A percentile compares a stretch with the other conserved stretches of the same genome.
Conservation (phyloP, 2,888 invertebrate genomes). For the Macropis europaea region DNA sequence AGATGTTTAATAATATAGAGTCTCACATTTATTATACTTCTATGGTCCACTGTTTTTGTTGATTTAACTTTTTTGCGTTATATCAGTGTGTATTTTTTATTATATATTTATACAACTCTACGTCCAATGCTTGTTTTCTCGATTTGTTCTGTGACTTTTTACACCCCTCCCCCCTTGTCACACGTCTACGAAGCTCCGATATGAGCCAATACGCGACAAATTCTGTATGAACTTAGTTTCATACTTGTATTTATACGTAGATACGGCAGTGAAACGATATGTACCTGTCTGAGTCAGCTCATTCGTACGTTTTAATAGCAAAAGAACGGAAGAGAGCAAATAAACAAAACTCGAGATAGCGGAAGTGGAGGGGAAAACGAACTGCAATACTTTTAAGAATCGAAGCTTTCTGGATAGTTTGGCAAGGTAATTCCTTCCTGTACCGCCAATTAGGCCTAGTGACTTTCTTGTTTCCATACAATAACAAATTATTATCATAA, state of each 20-base stretch:
- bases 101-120: too few species aligned
- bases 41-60: too few species aligned
- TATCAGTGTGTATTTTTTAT: too few species aligned
- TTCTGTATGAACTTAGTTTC: slow-evolving; percentile 33
- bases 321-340: not conserved
- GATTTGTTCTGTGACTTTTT: not conserved
- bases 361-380: slow-evolving; percentile 19
- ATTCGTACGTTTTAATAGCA: slow-evolving; percentile 14
- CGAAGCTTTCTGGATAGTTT: slow-evolving; percentile 41
- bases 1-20: too few species aligned
- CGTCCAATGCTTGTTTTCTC: not conserved
- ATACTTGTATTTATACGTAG: slow-evolving; percentile 20
- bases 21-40: too few species aligned
- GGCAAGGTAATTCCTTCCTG: slow-evolving; percentile 55
- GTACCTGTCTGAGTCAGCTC: slow-evolving; percentile 45
- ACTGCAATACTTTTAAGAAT: slow-evolving; percentile 22
- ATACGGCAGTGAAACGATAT: slow-evolving; percentile 22
- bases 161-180: not conserved
- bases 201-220: slow-evolving; percentile 41
- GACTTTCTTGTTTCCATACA: slow-evolving; percentile 66
- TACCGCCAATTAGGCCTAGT: slow-evolving; percentile 79
- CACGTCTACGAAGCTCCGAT: slow-evolving; percentile 47
- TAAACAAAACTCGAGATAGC: slow-evolving; percentile 17
- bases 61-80: too few species aligned
- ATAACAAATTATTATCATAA: slow-evolving; percentile 59